Evolutionary conservation across 2,113 vertebrate genomes (phyloP).

Genomic region (Orycteropus afer): DNA sequence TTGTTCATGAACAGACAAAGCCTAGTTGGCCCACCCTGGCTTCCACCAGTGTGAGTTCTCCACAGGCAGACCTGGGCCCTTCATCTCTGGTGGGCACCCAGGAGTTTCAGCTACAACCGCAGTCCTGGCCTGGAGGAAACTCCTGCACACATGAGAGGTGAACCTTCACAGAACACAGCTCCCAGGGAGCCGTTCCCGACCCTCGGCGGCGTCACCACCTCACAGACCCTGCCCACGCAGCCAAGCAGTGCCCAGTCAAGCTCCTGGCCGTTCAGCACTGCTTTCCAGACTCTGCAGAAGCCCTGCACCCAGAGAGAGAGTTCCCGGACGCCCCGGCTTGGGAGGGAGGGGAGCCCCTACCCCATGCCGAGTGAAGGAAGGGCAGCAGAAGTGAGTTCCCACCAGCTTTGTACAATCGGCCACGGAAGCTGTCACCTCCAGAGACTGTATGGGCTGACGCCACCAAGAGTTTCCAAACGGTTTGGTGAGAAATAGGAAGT

Average conservation of each 20-base stretch:
- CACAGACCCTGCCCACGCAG: accelerated
- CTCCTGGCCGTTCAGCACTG: accelerated
- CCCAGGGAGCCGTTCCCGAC: not conserved
- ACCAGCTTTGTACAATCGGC: not conserved
- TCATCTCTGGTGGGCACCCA: not conserved
- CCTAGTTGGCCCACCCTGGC: not conserved
- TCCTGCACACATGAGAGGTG: accelerated
- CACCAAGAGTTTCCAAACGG: not conserved
- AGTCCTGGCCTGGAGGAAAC: not conserved
- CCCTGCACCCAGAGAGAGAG: not conserved
- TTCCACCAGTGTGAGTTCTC: accelerated
- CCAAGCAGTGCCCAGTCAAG: accelerated
- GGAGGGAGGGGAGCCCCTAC: not conserved
- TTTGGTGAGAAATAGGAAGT: not conserved
- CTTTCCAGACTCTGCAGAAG: not conserved
- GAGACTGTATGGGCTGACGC: not conserved
- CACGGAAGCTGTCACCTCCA: accelerated
- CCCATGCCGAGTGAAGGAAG: not conserved
- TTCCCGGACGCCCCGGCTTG: not conserved
- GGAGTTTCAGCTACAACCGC: not conserved
- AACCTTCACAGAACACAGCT: no score
- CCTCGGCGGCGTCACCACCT: accelerated
- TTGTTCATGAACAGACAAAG: not conserved
- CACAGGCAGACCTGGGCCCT: not conserved
- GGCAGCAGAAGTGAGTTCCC: not conserved